A percentile compares a stretch with the other conserved stretches of the same genome.
Evolutionary conservation across 2,113 vertebrate species (phyloP).

Genomic region (Pheucticus melanocephalus): DNA sequence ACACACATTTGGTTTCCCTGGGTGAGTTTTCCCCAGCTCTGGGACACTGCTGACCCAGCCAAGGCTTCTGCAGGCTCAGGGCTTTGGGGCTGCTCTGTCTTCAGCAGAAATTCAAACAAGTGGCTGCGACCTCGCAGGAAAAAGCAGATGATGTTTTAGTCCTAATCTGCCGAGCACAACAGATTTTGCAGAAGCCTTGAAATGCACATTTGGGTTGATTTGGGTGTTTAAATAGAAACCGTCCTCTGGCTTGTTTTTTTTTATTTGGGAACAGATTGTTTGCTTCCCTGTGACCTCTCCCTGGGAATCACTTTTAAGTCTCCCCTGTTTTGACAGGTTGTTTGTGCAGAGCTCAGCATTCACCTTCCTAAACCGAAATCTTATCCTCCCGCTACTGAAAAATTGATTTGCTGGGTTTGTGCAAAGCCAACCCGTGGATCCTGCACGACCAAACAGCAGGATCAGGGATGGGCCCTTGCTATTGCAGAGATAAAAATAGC

Average conservation of each 20-base stretch:
- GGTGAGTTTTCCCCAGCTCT: not conserved
- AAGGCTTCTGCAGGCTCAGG: not conserved
- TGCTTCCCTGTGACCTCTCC: constrained; percentile 15
- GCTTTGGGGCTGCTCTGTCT: not conserved
- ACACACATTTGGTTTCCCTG: accelerated
- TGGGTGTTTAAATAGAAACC: not conserved
- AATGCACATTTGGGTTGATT: not conserved
- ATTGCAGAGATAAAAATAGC: not conserved
- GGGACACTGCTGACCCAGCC: not conserved
- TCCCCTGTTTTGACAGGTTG: constrained; percentile 21
- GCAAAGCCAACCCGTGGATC: not conserved
- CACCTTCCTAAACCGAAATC: constrained; percentile 27
- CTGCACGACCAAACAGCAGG: not conserved
- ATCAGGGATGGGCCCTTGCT: not conserved
- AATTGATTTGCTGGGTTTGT: not conserved
- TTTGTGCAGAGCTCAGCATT: constrained; percentile 43
- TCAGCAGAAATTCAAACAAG: not conserved
- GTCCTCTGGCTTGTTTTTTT: not conserved
- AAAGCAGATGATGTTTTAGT: not conserved
- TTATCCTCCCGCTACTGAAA: not conserved
- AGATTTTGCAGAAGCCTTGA: not conserved
- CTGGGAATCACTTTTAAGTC: constrained; percentile 18
- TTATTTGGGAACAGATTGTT: not conserved
- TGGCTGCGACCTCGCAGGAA: not conserved
- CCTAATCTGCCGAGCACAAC: not conserved